Evolutionary conservation across 2,888 invertebrate species (phyloP).

Genomic region (Monopis laevigella): DNA sequence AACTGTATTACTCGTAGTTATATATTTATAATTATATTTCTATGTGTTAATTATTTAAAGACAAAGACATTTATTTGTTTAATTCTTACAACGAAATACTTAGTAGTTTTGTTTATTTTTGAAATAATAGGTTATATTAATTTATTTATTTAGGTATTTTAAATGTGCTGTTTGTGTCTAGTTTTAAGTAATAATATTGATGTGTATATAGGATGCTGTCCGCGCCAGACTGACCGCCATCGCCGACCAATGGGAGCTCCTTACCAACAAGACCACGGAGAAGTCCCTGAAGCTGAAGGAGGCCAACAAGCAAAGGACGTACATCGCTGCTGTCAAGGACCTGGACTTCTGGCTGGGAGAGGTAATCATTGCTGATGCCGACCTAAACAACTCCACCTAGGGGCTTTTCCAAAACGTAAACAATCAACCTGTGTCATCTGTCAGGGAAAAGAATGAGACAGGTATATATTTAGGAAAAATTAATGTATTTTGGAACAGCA

Average conservation of each 20-base stretch:
- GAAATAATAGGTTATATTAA: background rate
- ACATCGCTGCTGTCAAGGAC: slow-evolving; percentile 99
- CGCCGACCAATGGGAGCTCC: slow-evolving; percentile 97
- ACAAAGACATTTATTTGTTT: too few relatives aligned
- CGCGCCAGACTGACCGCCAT: slow-evolving; percentile 87
- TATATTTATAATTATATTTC: too few relatives aligned
- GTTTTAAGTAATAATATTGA: slow-evolving; percentile 1
- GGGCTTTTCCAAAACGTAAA: too few relatives aligned
- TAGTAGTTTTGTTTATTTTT: too few relatives aligned
- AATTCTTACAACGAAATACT: too few relatives aligned
- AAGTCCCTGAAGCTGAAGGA: slow-evolving; percentile 98
- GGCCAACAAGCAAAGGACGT: slow-evolving; percentile 98
- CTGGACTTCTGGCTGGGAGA: slow-evolving; percentile 99
- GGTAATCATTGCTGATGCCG: slow-evolving; percentile 27
- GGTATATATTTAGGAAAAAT: too few relatives aligned
- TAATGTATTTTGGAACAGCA: too few relatives aligned
- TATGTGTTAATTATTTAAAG: too few relatives aligned
- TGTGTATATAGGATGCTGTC: too few relatives aligned
- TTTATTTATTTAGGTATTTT: background rate
- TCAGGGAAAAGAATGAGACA: too few relatives aligned
- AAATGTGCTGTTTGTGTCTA: background rate
- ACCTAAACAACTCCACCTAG: background rate
- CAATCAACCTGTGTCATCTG: too few relatives aligned
- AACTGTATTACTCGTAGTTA: too few relatives aligned
- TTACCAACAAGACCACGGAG: slow-evolving; percentile 97